Percentiles rank a stretch among this genome's conserved stretches.
Conservation (phyloP, 2,113 vertebrate species). For the Proteles cristata region DNA sequence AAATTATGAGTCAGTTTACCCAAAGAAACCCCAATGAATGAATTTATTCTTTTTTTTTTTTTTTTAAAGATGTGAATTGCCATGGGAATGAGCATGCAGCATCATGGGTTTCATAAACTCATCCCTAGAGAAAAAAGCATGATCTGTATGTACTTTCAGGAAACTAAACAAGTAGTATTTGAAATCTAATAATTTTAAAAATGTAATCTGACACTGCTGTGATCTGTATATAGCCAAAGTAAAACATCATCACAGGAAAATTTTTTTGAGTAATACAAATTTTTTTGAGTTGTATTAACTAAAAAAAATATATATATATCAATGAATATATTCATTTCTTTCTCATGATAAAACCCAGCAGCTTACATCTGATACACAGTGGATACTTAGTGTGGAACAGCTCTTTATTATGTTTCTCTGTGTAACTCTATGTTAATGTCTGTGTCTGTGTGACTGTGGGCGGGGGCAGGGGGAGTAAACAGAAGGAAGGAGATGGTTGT, state of each 20-base stretch:
- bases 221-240: background rate
- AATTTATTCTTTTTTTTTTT: background rate
- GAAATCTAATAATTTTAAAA: background rate
- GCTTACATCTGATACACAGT: background rate
- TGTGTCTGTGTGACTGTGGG: background rate
- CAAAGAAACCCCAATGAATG: background rate
- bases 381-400: background rate
- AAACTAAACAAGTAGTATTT: constrained; percentile 33
- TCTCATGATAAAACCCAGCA: background rate
- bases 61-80: background rate
- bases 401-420: background rate
- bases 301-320: background rate
- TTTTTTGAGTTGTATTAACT: background rate
- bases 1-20: constrained; percentile 21
- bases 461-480: too few species aligned
- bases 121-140: constrained; percentile 3
- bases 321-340: background rate
- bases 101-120: constrained; percentile 28
- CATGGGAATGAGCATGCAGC: background rate
- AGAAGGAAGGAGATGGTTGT: background rate
- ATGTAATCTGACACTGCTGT: constrained; percentile 16
- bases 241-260: constrained; percentile 23
- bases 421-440: background rate
- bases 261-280: background rate
- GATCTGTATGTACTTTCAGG: background rate